phyloP scores from a whole-genome alignment of 2,888 invertebrate genomes.

The Meteorus colon region DNA sequence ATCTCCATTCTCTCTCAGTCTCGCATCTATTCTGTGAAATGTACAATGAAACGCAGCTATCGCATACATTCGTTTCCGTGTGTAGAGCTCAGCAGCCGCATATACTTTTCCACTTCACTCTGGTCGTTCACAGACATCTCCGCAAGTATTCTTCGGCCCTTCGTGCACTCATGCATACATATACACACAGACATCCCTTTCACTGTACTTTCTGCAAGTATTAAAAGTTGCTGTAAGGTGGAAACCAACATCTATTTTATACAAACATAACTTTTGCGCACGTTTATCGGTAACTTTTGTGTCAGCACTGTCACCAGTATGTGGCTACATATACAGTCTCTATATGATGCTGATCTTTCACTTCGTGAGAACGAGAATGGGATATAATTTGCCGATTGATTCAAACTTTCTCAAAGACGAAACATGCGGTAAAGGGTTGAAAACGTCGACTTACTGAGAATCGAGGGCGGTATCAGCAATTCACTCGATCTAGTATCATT shows the following conservation, averaged over 20 bases:
- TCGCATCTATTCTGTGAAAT: neutral
- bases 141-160: no score
- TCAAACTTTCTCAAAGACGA: neutral
- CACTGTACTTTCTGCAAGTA: neutral
- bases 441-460: conserved; percentile 77
- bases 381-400: neutral
- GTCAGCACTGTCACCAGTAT: neutral
- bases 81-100: neutral
- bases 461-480: conserved; percentile 89
- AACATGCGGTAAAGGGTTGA: neutral
- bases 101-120: neutral
- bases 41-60: neutral
- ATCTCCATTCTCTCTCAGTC: neutral
- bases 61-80: neutral
- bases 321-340: neutral
- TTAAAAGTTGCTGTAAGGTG: neutral
- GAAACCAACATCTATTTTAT: conserved; percentile 3
- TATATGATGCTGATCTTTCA: neutral
- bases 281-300: neutral
- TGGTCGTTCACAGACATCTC: neutral
- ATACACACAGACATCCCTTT: neutral
- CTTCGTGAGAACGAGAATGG: neutral
- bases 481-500: conserved; percentile 76
- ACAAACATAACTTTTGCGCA: neutral
- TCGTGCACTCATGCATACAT: neutral